Base-by-base conservation (phyloP, 2,888 invertebrate species). In the Oligia strigilis region DNA sequence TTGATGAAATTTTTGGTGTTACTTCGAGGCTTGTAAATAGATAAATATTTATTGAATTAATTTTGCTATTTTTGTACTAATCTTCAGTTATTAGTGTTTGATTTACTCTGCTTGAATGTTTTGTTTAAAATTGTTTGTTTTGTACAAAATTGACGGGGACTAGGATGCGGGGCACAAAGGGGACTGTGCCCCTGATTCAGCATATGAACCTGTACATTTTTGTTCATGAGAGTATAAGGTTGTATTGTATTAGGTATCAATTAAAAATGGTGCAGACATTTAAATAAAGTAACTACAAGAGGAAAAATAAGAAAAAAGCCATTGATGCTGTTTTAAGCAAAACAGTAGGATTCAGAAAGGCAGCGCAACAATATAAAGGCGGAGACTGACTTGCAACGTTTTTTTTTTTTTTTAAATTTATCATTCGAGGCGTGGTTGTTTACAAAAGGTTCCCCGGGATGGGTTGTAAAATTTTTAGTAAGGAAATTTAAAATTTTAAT, bases 341-440 rank as follows among this genome's bases (percentile, higher is more conserved):
- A 23, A 66, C 23, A 43, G 67, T 67, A 43, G n/a, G n/a, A 43
- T n/a, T 43, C 17, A 67, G n/a, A 67, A 67, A n/a, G 66, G n/a
- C 43, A 67, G 4, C 43, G 43, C 9, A 43, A 43, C 43, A n/a
- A 17, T 46, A 46, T 19, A 36, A 29, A 46, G 43, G 17, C 43
- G 17, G 55, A 55, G 2, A 19, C 19, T 55, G 55, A 55, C 55
- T 55, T 19, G 19, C 19, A 55, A 55, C 19, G 55, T 23, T 23
- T 55, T 19, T 23, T 55, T 8, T 52, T 40, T 40, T 40, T 40
- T 40, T 5, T n/a, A n/a, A 40, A 40, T 40, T 40, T 40, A 55
- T 55, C 0, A 23, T 17, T 17, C 52, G 19, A 52, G 55, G 55
- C 19, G 19, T 19, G 55, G 0, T 55, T 55, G 19, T 19, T 55